Conservation (phyloP, 2,888 invertebrate species). For the Pristionchus exspectatus region DNA sequence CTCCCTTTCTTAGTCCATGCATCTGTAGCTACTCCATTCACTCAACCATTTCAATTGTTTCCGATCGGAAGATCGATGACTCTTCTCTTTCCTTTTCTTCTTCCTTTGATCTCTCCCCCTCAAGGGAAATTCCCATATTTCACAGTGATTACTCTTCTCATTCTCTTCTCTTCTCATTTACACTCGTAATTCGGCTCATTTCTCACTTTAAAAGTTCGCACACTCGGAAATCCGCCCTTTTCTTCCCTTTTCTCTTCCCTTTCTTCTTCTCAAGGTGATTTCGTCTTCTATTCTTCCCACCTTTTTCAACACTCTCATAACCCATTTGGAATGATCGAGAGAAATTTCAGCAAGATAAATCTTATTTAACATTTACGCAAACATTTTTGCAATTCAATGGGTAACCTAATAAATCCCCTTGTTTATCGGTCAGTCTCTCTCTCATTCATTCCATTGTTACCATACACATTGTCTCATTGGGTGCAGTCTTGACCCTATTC, state of each 20-base stretch:
- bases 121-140: constrained; percentile 29
- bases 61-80: not conserved
- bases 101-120: constrained; percentile 7
- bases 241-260: constrained; percentile 3
- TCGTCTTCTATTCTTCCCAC: constrained; percentile 14
- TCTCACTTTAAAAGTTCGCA: constrained; percentile 37
- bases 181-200: constrained; percentile 48
- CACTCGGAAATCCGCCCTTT: constrained; percentile 41
- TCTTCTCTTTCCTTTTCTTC: not conserved
- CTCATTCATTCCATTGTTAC: not conserved
- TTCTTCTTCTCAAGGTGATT: constrained; percentile 8
- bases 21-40: not conserved
- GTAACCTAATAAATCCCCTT: not conserved
- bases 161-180: not conserved
- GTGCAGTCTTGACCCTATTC: constrained; percentile 19
- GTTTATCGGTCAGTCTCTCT: not conserved
- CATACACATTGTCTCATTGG: not conserved
- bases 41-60: not conserved
- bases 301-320: constrained; percentile 18
- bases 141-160: constrained; percentile 38
- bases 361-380: not conserved
- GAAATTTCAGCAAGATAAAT: not conserved
- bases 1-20: not conserved
- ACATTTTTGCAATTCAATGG: not conserved
- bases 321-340: constrained; percentile 17